Percentiles rank a stretch among this genome's conserved stretches.
Evolutionary conservation across 2,113 vertebrate species (phyloP).

Genomic region (Varanus salvator): DNA sequence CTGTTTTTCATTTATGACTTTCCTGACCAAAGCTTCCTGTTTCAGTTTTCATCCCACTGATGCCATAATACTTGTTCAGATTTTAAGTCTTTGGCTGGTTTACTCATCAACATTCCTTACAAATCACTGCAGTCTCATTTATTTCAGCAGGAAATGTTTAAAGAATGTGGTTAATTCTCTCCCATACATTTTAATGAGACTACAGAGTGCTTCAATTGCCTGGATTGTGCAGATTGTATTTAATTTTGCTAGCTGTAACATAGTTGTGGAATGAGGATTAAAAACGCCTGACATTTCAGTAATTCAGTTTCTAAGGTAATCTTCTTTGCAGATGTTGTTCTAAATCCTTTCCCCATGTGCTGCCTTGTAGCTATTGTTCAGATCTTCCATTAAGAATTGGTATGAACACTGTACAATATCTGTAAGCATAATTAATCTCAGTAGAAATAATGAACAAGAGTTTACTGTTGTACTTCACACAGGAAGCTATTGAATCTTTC

Average conservation of each 20-base stretch:
- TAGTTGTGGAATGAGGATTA: background rate
- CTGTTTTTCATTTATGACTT: background rate
- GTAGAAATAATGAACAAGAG: background rate
- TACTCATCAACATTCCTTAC: background rate
- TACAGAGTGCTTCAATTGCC: background rate
- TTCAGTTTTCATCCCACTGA: background rate
- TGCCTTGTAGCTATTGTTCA: background rate
- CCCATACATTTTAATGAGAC: background rate
- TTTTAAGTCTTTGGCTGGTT: background rate
- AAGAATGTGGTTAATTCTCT: background rate
- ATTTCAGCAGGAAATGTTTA: background rate
- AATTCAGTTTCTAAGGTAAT: no score
- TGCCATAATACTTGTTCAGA: background rate
- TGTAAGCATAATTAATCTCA: background rate
- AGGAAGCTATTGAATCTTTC: slow-evolving; percentile 98
- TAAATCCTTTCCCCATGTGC: no score
- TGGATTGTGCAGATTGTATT: background rate
- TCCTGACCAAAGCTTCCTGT: background rate
- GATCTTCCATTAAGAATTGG: slow-evolving; percentile 20
- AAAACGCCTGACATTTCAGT: no score
- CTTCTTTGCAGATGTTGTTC: no score
- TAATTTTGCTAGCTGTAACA: background rate
- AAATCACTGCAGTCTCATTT: background rate
- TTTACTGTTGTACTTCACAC: slow-evolving; percentile 19
- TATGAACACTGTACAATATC: background rate